These are phyloP conservation scores for Acronicta aceris DNA, from an alignment of 2,888 invertebrate species.

Conservation along the genomic window DNA sequence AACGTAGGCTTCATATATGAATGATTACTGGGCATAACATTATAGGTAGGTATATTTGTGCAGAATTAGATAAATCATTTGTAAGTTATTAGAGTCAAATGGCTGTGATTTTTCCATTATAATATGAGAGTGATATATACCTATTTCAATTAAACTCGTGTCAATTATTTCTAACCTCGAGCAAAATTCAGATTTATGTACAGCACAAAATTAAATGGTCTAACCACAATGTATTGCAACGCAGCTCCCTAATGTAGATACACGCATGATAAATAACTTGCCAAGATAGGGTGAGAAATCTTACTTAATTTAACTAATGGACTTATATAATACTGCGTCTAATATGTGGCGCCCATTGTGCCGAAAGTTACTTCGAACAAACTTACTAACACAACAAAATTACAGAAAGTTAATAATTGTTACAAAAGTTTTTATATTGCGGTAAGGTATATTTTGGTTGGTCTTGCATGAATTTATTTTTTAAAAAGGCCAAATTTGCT, in stretches of 20 bases:
- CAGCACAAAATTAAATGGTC: constrained; percentile 84
- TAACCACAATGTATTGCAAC: constrained; percentile 83
- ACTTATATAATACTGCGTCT: constrained; percentile 73
- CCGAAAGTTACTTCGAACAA: constrained; percentile 60
- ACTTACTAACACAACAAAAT: constrained; percentile 61
- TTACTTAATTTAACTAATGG: constrained; percentile 88
- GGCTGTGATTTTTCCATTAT: neutral
- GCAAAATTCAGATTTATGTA: constrained; percentile 80
- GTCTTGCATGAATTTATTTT: constrained; percentile 32
- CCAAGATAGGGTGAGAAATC: constrained; percentile 82
- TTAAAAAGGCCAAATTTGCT: constrained; percentile 6
- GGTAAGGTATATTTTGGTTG: constrained; percentile 52
- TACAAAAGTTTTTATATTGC: constrained; percentile 60
- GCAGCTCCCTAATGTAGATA: constrained; percentile 74
- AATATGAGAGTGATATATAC: constrained; percentile 21
- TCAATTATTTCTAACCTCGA: constrained; percentile 53
- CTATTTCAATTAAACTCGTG: constrained; percentile 36
- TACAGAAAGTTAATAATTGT: constrained; percentile 66
- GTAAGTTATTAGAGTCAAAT: neutral
- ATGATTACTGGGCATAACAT: too few relatives aligned
- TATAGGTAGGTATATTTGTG: too few relatives aligned
- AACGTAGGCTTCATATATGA: too few relatives aligned
- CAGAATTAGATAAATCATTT: neutral
- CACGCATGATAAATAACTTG: constrained; percentile 84
- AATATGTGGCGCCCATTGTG: constrained; percentile 64